Evolutionary conservation across 2,888 invertebrate species (phyloP).

Genomic region (Lymantria dispar): DNA sequence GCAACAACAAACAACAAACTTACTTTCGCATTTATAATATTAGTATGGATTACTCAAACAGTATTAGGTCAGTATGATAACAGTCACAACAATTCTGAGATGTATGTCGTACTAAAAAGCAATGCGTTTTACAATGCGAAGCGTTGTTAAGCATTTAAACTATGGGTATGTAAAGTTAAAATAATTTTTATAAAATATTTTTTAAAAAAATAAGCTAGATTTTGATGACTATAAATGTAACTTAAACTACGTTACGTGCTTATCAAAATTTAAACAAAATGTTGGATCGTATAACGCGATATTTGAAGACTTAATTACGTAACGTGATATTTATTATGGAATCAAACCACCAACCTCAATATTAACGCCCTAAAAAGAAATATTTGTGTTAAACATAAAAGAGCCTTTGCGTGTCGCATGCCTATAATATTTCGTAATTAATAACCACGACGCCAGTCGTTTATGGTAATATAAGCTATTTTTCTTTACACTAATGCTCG

Average conservation of each 20-base stretch:
- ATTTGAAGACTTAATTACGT: conserved; percentile 35
- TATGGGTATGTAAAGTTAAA: no score
- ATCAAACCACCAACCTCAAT: conserved; percentile 35
- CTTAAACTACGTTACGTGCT: conserved; percentile 6
- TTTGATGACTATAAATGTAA: conserved; percentile 1
- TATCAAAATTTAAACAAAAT: conserved; percentile 6
- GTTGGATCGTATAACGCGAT: conserved; percentile 11
- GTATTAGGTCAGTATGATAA: no score
- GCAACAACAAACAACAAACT: no score
- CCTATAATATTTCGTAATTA: conserved; percentile 73
- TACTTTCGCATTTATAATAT: no score
- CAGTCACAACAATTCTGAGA: no score
- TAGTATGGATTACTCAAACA: no score
- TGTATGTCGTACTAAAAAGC: no score
- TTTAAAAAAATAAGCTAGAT: conserved; percentile 1
- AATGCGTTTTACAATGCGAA: no score
- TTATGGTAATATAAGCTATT: conserved; percentile 69
- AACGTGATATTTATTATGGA: conserved; percentile 27
- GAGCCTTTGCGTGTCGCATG: conserved; percentile 56
- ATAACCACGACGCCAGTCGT: conserved; percentile 70
- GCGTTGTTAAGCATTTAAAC: no score
- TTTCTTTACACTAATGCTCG: conserved; percentile 73
- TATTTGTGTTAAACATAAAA: conserved; percentile 55
- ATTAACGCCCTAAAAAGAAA: conserved; percentile 43
- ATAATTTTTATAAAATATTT: no score